Conservation (phyloP, 2,797 vertebrate genomes). For the Diceros bicornis region DNA sequence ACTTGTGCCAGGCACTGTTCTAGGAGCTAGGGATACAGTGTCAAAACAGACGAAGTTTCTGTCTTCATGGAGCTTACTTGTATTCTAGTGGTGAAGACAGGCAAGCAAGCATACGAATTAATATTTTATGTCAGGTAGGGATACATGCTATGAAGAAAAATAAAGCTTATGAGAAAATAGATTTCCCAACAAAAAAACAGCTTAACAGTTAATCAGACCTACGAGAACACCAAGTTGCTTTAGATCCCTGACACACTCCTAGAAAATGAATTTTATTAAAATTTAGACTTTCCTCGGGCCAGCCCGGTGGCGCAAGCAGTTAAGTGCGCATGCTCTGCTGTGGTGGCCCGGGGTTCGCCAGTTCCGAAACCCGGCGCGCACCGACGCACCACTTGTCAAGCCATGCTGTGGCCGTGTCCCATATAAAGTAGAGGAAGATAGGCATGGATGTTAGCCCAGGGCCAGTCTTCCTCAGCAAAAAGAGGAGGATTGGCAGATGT, state of each 20-base stretch:
- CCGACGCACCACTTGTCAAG: too few relatives aligned
- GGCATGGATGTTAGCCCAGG: too few relatives aligned
- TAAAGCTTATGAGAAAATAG: background rate
- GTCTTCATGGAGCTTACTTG: background rate
- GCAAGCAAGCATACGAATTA: background rate
- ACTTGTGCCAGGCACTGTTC: background rate
- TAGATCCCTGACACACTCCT: background rate
- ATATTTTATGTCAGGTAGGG: background rate
- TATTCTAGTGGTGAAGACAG: background rate
- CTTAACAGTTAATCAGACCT: background rate
- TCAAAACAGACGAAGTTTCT: background rate
- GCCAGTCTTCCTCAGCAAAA: too few relatives aligned
- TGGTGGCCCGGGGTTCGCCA: too few relatives aligned
- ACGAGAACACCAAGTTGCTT: background rate
- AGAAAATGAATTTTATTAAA: conserved; percentile 34
- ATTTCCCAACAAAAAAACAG: background rate
- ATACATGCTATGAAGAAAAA: background rate
- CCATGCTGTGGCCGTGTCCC: too few relatives aligned
- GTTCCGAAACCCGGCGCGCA: too few relatives aligned
- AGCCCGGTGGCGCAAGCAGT: too few relatives aligned
- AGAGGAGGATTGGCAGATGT: too few relatives aligned
- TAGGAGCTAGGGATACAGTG: background rate
- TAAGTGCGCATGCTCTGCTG: too few relatives aligned
- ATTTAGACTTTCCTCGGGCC: background rate
- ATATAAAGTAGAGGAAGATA: too few relatives aligned